These are phyloP conservation scores for Alloscopus bannaensis DNA, from an alignment of 2,888 invertebrate species.

Conservation along the genomic window DNA sequence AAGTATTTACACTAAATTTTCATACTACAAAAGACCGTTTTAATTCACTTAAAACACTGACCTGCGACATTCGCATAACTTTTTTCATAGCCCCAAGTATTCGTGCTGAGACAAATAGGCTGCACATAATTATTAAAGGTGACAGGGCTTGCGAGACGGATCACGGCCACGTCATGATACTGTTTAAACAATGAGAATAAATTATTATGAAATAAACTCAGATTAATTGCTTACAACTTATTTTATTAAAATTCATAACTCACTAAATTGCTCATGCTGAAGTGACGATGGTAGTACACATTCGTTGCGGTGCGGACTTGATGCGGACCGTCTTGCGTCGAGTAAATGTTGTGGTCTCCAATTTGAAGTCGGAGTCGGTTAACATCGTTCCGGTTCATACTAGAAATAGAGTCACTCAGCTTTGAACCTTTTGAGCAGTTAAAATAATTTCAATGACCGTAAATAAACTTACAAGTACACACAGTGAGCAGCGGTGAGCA, in stretches of 20 bases:
- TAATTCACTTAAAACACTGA: no score
- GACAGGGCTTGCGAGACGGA: conserved; percentile 87
- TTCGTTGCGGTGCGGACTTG: conserved; percentile 54
- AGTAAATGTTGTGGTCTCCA: conserved; percentile 88
- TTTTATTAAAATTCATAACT: background rate
- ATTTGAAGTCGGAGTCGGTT: conserved; percentile 87
- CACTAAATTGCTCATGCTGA: conserved; percentile 87
- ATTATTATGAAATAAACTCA: background rate
- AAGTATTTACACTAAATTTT: background rate
- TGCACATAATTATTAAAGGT: conserved; percentile 83
- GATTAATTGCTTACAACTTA: background rate
- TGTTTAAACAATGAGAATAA: conserved; percentile 74
- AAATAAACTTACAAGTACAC: conserved; percentile 86
- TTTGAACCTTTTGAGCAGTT: no score
- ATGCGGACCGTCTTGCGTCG: conserved; percentile 46
- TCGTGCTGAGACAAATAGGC: conserved; percentile 80
- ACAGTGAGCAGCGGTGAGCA: conserved; percentile 91
- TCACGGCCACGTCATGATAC: conserved; percentile 89
- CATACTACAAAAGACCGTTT: no score
- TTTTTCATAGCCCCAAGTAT: conserved; percentile 35
- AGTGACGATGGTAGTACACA: conserved; percentile 82
- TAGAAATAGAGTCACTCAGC: conserved; percentile 75
- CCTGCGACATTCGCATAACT: conserved; percentile 84
- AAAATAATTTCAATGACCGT: no score
- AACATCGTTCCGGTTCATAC: conserved; percentile 93